Percentiles rank a stretch among this genome's conserved stretches.
These are phyloP conservation scores for Aphidius colemani DNA, from an alignment of 2,888 invertebrate species.

Conservation along the genomic window DNA sequence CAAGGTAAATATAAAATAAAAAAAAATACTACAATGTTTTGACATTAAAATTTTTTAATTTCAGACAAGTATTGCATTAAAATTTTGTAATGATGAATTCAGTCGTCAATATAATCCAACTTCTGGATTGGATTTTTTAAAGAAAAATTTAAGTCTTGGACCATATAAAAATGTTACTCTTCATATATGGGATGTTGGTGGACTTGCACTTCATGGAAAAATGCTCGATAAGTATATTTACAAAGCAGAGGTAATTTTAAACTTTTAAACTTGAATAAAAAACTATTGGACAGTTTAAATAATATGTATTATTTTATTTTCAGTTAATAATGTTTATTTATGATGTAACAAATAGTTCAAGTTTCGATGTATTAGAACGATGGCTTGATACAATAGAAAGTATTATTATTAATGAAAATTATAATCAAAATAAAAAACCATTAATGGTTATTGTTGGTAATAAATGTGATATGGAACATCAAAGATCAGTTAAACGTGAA, in stretches of 20 bases:
- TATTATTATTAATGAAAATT: constrained; percentile 36
- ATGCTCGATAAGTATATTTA: constrained; percentile 81
- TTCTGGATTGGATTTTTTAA: constrained; percentile 74
- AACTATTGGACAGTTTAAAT: background rate
- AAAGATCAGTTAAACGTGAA: constrained; percentile 70
- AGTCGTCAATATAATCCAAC: constrained; percentile 68
- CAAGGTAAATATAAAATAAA: constrained; percentile 68
- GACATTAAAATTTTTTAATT: constrained; percentile 32
- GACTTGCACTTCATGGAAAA: constrained; percentile 73
- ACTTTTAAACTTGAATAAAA: background rate
- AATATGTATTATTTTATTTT: constrained; percentile 33
- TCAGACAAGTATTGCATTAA: constrained; percentile 68
- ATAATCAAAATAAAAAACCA: constrained; percentile 61
- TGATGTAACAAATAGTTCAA: constrained; percentile 79
- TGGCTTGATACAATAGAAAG: constrained; percentile 71
- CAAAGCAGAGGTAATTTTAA: constrained; percentile 68
- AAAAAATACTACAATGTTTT: too few relatives aligned
- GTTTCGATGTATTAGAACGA: constrained; percentile 75
- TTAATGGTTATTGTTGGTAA: constrained; percentile 71
- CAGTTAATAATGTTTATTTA: constrained; percentile 81
- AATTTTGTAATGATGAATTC: constrained; percentile 73
- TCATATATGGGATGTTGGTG: constrained; percentile 85
- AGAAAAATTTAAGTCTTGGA: constrained; percentile 68
- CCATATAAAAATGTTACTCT: constrained; percentile 67
- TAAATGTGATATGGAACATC: constrained; percentile 77